A percentile compares a stretch with the other conserved stretches of the same genome.
phyloP scores from a whole-genome alignment of 2,113 vertebrate species.

The Vulpes vulpes region DNA sequence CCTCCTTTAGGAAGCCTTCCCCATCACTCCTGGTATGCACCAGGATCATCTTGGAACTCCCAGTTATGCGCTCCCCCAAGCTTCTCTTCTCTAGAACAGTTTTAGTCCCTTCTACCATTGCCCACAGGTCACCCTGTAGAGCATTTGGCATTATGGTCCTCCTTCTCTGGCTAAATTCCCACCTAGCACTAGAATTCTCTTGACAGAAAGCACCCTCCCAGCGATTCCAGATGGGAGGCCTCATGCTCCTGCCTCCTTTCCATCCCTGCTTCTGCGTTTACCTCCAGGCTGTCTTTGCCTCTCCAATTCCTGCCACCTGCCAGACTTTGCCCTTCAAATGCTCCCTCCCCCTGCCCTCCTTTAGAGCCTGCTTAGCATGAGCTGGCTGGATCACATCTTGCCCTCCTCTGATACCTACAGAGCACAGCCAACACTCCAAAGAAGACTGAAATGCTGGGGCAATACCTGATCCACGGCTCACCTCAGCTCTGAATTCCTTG shows the following conservation, averaged over 20 bases:
- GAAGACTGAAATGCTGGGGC: background rate
- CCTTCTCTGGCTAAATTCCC: background rate
- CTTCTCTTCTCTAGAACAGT: background rate
- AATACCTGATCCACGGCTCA: background rate
- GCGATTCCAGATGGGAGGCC: background rate
- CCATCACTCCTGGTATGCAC: background rate
- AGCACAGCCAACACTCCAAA: background rate
- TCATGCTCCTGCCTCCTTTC: background rate
- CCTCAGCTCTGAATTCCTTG: background rate
- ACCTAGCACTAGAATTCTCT: background rate
- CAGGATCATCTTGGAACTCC: background rate
- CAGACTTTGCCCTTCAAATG: background rate
- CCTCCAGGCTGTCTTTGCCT: background rate
- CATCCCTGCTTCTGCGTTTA: background rate
- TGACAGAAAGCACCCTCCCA: background rate
- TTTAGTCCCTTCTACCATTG: background rate
- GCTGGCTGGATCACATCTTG: background rate
- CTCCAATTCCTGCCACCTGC: background rate
- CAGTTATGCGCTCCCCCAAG: no score
- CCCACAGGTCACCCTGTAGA: background rate
- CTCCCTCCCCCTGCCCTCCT: background rate
- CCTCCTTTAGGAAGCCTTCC: background rate
- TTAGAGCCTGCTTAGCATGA: background rate
- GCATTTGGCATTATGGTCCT: background rate
- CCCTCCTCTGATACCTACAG: background rate